Conservation (phyloP, 2,888 invertebrate genomes). For the Epicampocera succincta region DNA sequence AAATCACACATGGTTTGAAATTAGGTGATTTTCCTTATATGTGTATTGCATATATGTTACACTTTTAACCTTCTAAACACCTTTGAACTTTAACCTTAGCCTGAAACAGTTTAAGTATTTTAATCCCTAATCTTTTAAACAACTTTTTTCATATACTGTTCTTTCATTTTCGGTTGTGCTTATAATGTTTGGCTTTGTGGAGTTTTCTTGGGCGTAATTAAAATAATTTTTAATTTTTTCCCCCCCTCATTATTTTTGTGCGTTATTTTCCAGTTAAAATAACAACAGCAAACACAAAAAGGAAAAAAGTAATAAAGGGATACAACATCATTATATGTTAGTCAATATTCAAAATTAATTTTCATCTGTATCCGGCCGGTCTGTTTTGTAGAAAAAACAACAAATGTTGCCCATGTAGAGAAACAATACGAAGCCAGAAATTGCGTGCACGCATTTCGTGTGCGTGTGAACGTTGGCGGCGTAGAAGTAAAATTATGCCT, state of each 20-base stretch:
- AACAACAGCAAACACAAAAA: neutral
- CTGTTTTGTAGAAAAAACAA: neutral
- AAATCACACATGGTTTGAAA: too few relatives aligned
- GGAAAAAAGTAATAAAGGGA: neutral
- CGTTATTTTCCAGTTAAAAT: neutral
- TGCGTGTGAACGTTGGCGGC: neutral
- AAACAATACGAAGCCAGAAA: neutral
- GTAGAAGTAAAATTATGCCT: neutral
- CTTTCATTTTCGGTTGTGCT: neutral
- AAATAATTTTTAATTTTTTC: constrained; percentile 31
- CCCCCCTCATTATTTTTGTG: neutral
- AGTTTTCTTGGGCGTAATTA: constrained; percentile 53
- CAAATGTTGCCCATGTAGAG: neutral
- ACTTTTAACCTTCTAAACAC: too few relatives aligned
- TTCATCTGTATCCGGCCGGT: constrained; percentile 27
- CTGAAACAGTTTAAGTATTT: too few relatives aligned
- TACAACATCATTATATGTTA: constrained; percentile 35
- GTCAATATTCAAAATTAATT: constrained; percentile 50
- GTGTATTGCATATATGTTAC: too few relatives aligned
- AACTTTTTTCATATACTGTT: neutral
- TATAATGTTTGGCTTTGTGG: constrained; percentile 43
- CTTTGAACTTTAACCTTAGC: too few relatives aligned
- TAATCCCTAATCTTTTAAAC: too few relatives aligned
- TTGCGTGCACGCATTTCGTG: neutral
- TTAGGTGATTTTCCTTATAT: too few relatives aligned